Evolutionary conservation across 2,113 vertebrate genomes (phyloP), one percentile per base, ranked within the genome.

Genomic region (Thamnophis sirtalis): DNA sequence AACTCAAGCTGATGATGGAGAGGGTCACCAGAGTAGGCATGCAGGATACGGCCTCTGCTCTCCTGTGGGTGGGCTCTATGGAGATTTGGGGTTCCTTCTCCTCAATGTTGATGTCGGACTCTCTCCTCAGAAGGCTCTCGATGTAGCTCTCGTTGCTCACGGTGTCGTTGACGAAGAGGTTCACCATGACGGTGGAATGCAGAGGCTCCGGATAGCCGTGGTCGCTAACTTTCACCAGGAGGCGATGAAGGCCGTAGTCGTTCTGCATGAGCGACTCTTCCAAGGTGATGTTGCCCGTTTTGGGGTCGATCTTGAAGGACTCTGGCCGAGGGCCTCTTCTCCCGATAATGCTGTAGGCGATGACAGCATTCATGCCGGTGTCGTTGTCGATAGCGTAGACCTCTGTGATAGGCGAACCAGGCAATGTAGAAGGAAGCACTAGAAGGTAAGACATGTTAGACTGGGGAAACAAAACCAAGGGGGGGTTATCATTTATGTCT

Each of bases 401-500:
- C 90, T 99, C 99, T 17, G 99, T 99, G 87, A 99, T 98, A 15
- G 98, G 98, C 90, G 99, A 99, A 53, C 99, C 99, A 28, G 99
- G 99, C n/a, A 98, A 96, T 0, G 99, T 99, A 88, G 97, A 98
- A 50, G 99, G 99, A 60, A 99, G 97, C 28, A 99, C 99, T 92
- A 99, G 96, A 95, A 99, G 97, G 86, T 99, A 99, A 3, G 99
- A 99, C 97, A 98, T 98, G 94, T 99, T 99, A 63, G 99, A 99
- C 2, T 99, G 99, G 91, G 99, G 99, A 94, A 99, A 99, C 91
- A 99, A 97, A 80, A 99, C 99, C 43, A 99, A 94, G 19, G 99
- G 99, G 0, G 99, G 99, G 91, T 99, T 99, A 95, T 99, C 99
- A 90, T 99, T 99, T 93, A 99, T 99, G 95, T 99, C 99, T 93